These are phyloP conservation scores for Celastrina argiolus DNA, from an alignment of 2,888 invertebrate genomes.

Conservation along the genomic window DNA sequence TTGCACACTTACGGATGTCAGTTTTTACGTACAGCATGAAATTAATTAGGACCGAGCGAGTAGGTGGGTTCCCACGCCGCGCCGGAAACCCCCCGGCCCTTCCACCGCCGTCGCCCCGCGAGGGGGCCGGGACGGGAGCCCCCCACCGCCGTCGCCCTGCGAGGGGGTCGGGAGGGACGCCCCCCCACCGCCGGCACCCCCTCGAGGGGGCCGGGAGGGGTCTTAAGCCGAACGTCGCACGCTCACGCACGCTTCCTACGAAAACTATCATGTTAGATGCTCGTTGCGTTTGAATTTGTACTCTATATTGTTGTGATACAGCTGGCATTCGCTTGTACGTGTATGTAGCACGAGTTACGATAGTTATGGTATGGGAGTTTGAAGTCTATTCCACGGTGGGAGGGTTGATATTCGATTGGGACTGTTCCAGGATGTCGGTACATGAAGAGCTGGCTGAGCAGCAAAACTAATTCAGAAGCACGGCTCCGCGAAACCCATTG, in stretches of 20 bases:
- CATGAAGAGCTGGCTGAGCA: conserved; percentile 40
- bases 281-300: background rate
- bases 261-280: conserved; percentile 31
- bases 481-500: conserved; percentile 45
- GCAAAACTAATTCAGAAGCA: conserved; percentile 58
- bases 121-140: no score
- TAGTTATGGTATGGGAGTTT: background rate
- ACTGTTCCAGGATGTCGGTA: background rate
- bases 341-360: background rate
- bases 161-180: conserved; percentile 21
- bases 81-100: conserved; percentile 61
- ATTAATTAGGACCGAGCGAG: conserved; percentile 71
- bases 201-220: conserved; percentile 31
- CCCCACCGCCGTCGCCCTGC: conserved; percentile 32
- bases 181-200: conserved; percentile 27
- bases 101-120: conserved; percentile 35
- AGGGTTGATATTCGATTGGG: background rate
- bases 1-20: conserved; percentile 40
- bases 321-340: background rate
- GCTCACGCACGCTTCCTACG: conserved; percentile 66
- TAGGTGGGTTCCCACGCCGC: conserved; percentile 75
- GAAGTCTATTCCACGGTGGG: background rate
- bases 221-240: conserved; percentile 62
- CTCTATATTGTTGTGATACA: background rate
- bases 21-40: conserved; percentile 60